Base-by-base conservation (phyloP, 2,113 vertebrate species). In the Tursiops truncatus region DNA sequence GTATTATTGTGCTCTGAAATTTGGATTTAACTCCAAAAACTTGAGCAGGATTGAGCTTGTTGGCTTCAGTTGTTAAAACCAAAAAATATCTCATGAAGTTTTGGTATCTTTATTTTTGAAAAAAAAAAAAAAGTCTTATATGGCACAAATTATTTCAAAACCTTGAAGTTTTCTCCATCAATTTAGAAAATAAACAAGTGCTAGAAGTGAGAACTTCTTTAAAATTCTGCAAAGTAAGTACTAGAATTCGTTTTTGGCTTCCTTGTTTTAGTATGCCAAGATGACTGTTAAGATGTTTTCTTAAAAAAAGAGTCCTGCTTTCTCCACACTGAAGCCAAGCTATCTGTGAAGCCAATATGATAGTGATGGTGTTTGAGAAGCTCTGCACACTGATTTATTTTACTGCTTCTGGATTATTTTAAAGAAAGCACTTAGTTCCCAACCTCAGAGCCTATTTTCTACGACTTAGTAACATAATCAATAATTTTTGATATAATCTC, bases 341-440 rank as follows among this genome's bases (percentile, higher is more conserved):
- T 97, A 86, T 68, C 89, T 97, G 89, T 92, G 73, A 60, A 74
- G 74, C 63, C 70, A 92, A 23, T 67, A 65, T 65, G 97, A 96
- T 2, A 18, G 89, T 94, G 62, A 0, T 26, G 13, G 68, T 94
- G 17, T 96, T 96, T 93, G n/a, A 92, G 96, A 94, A 95, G 96
- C 73, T 86, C 95, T 79, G 0, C 33, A 62, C 89, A 97, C 38
- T 95, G 97, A 93, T 98, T 98, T 97, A 97, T 95, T 28, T 53
- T 83, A 91, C 36, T 92, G 68, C 80, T 96, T 63, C 76, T 87
- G 62, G 92, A 94, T 88, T 95, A 96, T 96, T 98, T 94, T 38
- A 97, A 97, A 96, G 91, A 96, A 95, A 97, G 96, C 91, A 89
- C 70, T 97, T 91, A 95, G 95, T 96, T 97, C 68, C 87, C 82